Base-by-base conservation (phyloP, 2,113 vertebrate genomes). In the Cochlearius cochlearius region DNA sequence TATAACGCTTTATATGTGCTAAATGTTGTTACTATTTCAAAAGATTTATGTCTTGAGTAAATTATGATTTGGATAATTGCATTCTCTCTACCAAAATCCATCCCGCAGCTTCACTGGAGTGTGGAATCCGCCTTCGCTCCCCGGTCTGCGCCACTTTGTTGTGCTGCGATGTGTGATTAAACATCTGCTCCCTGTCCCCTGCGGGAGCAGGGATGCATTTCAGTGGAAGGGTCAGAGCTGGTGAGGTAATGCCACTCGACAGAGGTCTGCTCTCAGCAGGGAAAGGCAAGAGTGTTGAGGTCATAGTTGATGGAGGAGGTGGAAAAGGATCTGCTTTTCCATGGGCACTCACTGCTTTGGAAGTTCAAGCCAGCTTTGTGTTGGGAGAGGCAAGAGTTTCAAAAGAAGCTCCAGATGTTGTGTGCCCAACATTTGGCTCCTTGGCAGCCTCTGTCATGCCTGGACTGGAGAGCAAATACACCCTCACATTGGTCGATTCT, bases 11-110 rank as follows among this genome's bases (percentile, higher is more conserved):
- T 74, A 17, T 69, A 75, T 34, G 27, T 26, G 32, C 87, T 95
- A 82, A 96, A 76, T 38, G 55, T 73, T 93, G 50, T 58, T 88
- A 55, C 50, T 86, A 76, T 91, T 93, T 90, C 82, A 38, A 92
- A 96, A 95, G 97, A 82, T 92, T 94, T 96, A 94, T 90, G 92
- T 91, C 96, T 91, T 95, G 94, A 94, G 85, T 67, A 78, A 91
- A 83, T 75, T 52, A 95, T 92, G 96, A 93, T 92, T 93, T 92
- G 90, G 77, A 77, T 97, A 97, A 98, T 98, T 97, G 72, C 90
- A 90, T 96, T 96, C 87, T 62, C 45, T 75, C 94, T 88, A 85
- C 77, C 64, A 75, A 68, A 81, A 95, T 84, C 90, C 66, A 93
- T 94, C 89, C 73, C 49, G 59, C 91, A 96, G 92, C 73, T 86